A percentile compares a stretch with the other conserved stretches of the same genome.
Evolutionary conservation across 2,888 invertebrate genomes (phyloP).

Genomic region (Metacarcinus magister): DNA sequence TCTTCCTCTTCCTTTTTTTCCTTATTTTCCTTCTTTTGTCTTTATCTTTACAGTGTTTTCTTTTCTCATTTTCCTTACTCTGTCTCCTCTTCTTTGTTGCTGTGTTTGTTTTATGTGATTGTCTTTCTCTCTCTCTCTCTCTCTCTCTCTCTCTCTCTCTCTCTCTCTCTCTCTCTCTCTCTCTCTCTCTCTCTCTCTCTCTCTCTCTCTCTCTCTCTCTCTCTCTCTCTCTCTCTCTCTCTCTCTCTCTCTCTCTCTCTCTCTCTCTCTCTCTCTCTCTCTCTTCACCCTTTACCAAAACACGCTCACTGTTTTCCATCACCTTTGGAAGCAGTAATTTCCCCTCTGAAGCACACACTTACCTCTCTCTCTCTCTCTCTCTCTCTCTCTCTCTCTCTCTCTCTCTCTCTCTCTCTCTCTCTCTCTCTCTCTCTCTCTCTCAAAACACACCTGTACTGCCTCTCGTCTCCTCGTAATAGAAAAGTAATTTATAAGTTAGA

Average conservation of each 20-base stretch:
- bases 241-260: not conserved
- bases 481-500: not conserved
- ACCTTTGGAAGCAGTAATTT: not conserved
- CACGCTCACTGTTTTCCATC: not conserved
- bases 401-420: conserved; percentile 58
- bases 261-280: not conserved
- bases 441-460: too few relatives aligned
- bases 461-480: not conserved
- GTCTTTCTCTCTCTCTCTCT: not conserved
- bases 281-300: not conserved
- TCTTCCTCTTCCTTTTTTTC: not conserved
- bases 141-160: not conserved
- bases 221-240: not conserved
- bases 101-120: too few relatives aligned
- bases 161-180: not conserved
- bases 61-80: too few relatives aligned
- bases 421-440: conserved; percentile 16
- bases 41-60: too few relatives aligned
- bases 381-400: conserved; percentile 30
- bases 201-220: not conserved
- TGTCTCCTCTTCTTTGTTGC: too few relatives aligned
- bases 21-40: not conserved
- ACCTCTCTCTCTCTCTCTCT: not conserved
- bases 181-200: not conserved
- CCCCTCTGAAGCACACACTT: conserved; percentile 45